Base-by-base conservation (phyloP, 2,113 vertebrate genomes). In the Brachypodius melanocephalos region DNA sequence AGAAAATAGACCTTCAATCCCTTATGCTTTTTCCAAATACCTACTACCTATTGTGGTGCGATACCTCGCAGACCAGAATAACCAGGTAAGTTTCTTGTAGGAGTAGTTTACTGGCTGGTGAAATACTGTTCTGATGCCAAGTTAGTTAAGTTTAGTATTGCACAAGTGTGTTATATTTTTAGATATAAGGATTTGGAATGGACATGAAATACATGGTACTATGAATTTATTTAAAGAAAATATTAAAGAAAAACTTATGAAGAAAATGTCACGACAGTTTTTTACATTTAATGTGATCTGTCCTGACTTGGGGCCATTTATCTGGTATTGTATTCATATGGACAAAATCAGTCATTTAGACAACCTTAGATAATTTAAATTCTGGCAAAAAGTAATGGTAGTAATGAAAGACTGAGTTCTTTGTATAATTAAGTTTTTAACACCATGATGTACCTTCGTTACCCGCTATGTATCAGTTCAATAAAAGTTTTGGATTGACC, bases 1-100 rank as follows among this genome's bases (percentile, higher is more conserved):
- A 96, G 98, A 99, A 96, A 99, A 98, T 91, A 97, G 98, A 82
- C 98, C 98, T 95, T 98, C 98, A 24, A 98, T 99, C 81, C 98
- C 98, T 0, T 98, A 97, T 24, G 98, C 98, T 81, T 99, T 99
- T 93, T 98, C 98, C 91, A 99, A 98, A 91, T 99, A 98, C 95
- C 97, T 99, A n/a, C 93, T 99, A 3, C 98, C 98, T 32, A 98
- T 99, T 67, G 98, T 99, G 95, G 98, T 99, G 82, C 95, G 98
- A 71, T 99, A 99, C 90, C 98, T 99, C 0, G 98, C 98, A 83
- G 98, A 99, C 94, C 98, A 98, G 95, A 99, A 99, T 93, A 99
- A 99, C 91, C 98, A 99, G 98, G 98, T 99, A 89, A 88, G 96
- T 65, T 24, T 84, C 34, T 34, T 28, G 25, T 57, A n/a, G 51